Conservation (phyloP, 2,797 vertebrate genomes). For the Graptemys geographica region DNA sequence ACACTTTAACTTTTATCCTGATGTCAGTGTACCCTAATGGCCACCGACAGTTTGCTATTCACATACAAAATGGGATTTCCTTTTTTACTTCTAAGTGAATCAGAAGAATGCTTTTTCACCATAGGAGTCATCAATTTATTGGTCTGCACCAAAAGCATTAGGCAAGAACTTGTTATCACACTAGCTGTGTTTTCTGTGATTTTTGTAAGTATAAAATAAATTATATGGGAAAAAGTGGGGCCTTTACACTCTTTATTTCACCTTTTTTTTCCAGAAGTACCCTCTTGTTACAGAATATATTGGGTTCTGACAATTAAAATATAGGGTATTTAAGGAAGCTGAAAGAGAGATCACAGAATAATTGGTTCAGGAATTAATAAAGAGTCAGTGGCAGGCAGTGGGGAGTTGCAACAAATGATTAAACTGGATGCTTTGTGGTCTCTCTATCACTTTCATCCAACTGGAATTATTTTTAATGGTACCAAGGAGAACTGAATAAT, state of each 20-base stretch:
- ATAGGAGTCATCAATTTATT: neutral
- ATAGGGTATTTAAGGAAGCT: neutral
- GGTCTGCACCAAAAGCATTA: neutral
- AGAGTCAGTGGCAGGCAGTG: neutral
- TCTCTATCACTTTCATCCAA: conserved; percentile 14
- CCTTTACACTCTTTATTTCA: neutral
- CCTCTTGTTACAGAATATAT: neutral
- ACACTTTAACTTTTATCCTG: neutral
- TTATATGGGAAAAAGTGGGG: neutral
- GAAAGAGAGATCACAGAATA: neutral
- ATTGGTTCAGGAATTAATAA: neutral
- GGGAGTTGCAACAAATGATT: neutral
- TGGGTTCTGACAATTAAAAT: neutral
- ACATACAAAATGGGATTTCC: neutral
- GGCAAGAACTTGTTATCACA: neutral
- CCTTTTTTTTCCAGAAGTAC: neutral
- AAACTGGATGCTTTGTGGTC: neutral
- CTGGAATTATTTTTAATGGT: neutral
- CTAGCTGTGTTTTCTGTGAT: neutral
- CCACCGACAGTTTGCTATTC: neutral
- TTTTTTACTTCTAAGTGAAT: neutral
- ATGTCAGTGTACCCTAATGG: neutral
- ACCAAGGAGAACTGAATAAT: neutral
- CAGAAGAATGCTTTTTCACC: neutral
- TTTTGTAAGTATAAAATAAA: neutral